phyloP scores from a whole-genome alignment of 2,113 vertebrate species.

The Seriola dumerili region DNA sequence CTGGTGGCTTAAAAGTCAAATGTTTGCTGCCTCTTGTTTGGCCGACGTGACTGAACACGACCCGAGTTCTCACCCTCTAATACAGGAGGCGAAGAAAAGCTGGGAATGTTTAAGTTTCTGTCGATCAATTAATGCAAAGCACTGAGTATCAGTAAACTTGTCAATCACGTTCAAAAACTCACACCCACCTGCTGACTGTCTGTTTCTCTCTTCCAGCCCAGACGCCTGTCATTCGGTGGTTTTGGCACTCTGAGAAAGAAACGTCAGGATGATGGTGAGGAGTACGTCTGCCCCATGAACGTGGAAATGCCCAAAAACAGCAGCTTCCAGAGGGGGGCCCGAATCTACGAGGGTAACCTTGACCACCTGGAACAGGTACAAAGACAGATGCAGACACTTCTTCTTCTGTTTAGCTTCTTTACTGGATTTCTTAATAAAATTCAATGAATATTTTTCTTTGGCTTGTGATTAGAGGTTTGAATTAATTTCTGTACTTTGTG shows the following conservation, averaged over 20 bases:
- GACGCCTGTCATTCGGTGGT: slow-evolving; percentile 91
- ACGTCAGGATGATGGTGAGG: slow-evolving; percentile 92
- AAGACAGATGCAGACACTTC: background rate
- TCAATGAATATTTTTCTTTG: too few species aligned
- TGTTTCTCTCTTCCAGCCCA: slow-evolving; percentile 84
- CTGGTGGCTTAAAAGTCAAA: too few species aligned
- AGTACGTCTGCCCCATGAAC: slow-evolving; percentile 96
- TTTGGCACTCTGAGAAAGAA: slow-evolving; percentile 94
- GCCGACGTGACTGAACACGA: too few species aligned
- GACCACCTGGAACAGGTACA: slow-evolving; percentile 91
- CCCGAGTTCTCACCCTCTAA: too few species aligned
- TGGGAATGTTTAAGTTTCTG: too few species aligned
- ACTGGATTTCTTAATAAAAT: background rate
- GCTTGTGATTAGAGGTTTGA: background rate
- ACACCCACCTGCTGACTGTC: background rate
- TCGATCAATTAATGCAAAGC: too few species aligned
- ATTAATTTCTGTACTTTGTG: background rate
- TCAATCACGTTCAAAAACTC: too few species aligned
- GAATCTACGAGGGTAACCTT: slow-evolving; percentile 87
- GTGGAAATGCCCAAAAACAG: slow-evolving; percentile 88
- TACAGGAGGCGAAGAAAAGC: too few species aligned
- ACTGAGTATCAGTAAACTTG: too few species aligned
- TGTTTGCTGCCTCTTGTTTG: too few species aligned
- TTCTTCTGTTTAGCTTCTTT: background rate
- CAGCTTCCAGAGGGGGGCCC: slow-evolving; percentile 84